Base-by-base conservation (phyloP, 2,113 vertebrate species). In the Stercorarius parasiticus region DNA sequence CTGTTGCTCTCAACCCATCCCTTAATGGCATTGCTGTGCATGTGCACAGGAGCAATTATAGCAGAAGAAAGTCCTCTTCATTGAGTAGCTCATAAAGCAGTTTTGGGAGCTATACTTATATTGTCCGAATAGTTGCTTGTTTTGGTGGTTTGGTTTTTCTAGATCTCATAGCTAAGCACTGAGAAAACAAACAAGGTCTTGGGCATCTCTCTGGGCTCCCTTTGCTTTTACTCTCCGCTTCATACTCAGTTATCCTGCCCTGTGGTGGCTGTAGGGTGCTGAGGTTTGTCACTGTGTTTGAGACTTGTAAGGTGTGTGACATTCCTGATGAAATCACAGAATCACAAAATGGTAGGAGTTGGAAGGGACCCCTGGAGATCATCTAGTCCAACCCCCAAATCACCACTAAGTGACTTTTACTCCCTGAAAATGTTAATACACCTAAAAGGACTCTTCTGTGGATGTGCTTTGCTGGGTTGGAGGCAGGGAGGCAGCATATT, bases 281-380 rank as follows among this genome's bases (percentile, higher is more conserved):
- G 58, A 52, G 49, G 32, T 82, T 71, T 52, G 40, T 66, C 27
- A 6, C 15, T 58, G 29, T 2, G 1, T 52, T 61, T 38, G n/a
- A 53, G 47, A n/a, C 38, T 71, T 11, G 7, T 15, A 49, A 71
- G 10, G 4, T 3, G 1, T 23, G 11, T 2, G 7, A 4, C 34
- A 13, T n/a, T 70, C 30, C 34, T 38, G 42, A 15, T 30, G 18
- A 69, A 88, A 43, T 50, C 59, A 69, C 30, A 49, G 21, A 88
- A 43, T 50, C 59, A 64, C 30, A 49, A 19, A 22, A 49, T 22
- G 47, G 47, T 49, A 49, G 47, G 47, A 21, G 47, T 49, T 49
- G 47, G 20, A 49, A 49, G 47, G 19, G 47, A 49, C 47, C 47
- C 47, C 47, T 49, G 21, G 20, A 49, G 47, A 49, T 49, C 47